Conservation (phyloP, 2,797 vertebrate genomes). For the Poecile montanus region DNA sequence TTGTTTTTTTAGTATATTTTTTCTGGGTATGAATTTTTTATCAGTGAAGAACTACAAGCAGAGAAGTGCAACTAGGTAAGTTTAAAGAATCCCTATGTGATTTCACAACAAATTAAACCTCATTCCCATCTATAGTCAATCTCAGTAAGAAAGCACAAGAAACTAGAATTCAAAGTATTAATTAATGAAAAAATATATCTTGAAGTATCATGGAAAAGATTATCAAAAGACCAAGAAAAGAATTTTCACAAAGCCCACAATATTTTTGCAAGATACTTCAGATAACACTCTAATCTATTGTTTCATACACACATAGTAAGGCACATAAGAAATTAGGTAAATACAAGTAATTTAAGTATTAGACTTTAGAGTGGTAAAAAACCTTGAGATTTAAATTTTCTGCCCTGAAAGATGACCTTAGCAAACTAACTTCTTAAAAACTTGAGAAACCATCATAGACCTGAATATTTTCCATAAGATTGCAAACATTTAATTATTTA, state of each 20-base stretch:
- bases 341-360: slow-evolving; percentile 84
- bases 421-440: slow-evolving; percentile 88
- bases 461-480: slow-evolving; percentile 83
- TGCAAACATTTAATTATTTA: slow-evolving; percentile 80
- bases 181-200: slow-evolving; percentile 56
- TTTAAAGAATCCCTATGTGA: slow-evolving; percentile 23
- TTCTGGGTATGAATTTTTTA: not conserved
- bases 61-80: slow-evolving; percentile 12
- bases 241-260: slow-evolving; percentile 78
- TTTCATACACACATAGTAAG: slow-evolving; percentile 86
- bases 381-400: slow-evolving; percentile 76
- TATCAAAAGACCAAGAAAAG: slow-evolving; percentile 65
- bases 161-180: slow-evolving; percentile 73
- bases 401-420: slow-evolving; percentile 78
- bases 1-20: not conserved
- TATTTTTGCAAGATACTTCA: slow-evolving; percentile 78
- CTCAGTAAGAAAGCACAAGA: slow-evolving; percentile 73
- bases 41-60: not conserved
- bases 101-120: slow-evolving; percentile 19
- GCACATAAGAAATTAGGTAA: slow-evolving; percentile 87
- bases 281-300: slow-evolving; percentile 79
- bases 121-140: slow-evolving; percentile 1
- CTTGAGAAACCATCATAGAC: slow-evolving; percentile 82
- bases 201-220: slow-evolving; percentile 60
- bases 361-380: slow-evolving; percentile 85